Base-by-base conservation (phyloP, 2,113 vertebrate genomes). In the Corythornis madagascariensis region DNA sequence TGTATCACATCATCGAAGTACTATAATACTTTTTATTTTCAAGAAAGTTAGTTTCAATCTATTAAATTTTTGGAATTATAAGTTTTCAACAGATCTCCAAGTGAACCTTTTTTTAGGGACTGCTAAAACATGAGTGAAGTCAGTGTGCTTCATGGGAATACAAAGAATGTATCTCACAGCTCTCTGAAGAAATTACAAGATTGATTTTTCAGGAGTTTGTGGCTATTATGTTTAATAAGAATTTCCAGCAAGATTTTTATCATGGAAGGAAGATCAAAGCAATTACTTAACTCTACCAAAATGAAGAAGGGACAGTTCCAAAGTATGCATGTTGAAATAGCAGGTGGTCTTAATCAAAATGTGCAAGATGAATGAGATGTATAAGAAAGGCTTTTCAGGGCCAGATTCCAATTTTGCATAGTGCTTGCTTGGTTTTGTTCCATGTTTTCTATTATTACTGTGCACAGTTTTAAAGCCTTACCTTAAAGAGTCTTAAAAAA, bases 391-490 rank as follows among this genome's bases (percentile, higher is more conserved):
- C 56, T 94, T 73, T 64, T 67, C 52, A 87, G 75, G 92, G 74
- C 79, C 71, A 85, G 64, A 40, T 70, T 94, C 90, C 90, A 95
- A 84, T 94, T 95, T 90, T 95, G 50, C 72, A 43, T 93, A 93
- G 78, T 82, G 81, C 67, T 59, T 70, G 16, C 59, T 92, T 96
- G 92, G 94, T 90, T 92, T 95, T 92, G 66, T 87, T 95, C 94
- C 92, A 90, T 76, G 33, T 73, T 86, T 64, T 79, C 92, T 79
- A 73, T 90, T 92, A 93, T 74, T 84, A 40, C 66, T 59, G 65
- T 59, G 47, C 60, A 24, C 38, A 55, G 38, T 52, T 94, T 84
- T 82, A 70, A 19, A 40, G 55, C 2, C 1, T 70, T 91, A 33
- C 31, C n/a, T 73, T 71, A 64, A 85, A 89, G 28, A 79, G 70